Evolutionary conservation across 2,113 vertebrate species (phyloP), one percentile per base, ranked within the genome.

Genomic region (Pampusana beccarii): DNA sequence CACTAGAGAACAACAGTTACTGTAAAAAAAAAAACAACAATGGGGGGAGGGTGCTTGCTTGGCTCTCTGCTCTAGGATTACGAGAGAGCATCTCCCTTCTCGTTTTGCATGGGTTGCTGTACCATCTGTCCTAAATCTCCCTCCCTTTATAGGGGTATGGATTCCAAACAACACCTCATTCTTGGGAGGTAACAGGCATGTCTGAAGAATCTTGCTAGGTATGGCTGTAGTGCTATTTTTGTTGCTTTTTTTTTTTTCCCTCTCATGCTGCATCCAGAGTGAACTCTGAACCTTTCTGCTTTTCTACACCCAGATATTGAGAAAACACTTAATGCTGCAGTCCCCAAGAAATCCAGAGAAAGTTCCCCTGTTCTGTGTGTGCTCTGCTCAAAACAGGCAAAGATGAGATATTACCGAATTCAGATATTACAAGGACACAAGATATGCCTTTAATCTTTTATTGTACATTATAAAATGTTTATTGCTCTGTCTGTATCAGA

Each of bases 391-490:
- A 57, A 90, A 82, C 90, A 94, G 93, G 42, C 5, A 1, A 40
- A 64, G 20, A 17, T 19, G 48, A 62, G 80, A 29, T 17, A 3
- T 16, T 16, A 24, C 70, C 28, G 1, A 65, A 88, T 56, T 21
- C 48, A 77, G 64, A 40, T 9, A 1, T 66, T 78, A 28, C 77
- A 66, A 89, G 88, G 80, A 96, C 94, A 93, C 93, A 4, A 19
- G 93, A 95, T 91, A 92, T 89, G 90, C 95, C 97, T 97, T 97
- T 97, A 96, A 92, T 96, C 93, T 97, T 97, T 98, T 97, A 97
- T 98, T 97, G 94, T 97, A 97, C 96, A 92, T 98, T 98, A 98
- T 97, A 98, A 98, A 98, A 97, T 97, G 97, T 95, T 98, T 98
- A 98, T 98, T 98, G 98, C 98, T 98, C 98, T 98, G 97, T 98